phyloP scores from a whole-genome alignment of 2,888 invertebrate genomes.

The Dynastes grantii region DNA sequence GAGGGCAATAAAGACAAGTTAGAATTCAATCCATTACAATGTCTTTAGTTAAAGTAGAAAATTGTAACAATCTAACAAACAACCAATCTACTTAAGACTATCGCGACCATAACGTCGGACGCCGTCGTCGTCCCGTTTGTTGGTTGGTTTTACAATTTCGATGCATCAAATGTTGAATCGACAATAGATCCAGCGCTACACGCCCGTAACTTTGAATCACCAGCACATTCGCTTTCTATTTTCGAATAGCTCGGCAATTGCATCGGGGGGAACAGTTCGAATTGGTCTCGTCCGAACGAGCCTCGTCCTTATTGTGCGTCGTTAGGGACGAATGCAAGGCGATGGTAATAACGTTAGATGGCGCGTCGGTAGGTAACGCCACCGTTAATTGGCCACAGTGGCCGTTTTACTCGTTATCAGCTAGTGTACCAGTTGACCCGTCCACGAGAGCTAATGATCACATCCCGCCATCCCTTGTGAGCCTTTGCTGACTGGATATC shows the following conservation, averaged over 20 bases:
- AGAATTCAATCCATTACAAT: no score
- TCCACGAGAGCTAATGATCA: conserved; percentile 65
- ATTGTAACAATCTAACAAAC: no score
- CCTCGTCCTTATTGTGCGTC: conserved; percentile 24
- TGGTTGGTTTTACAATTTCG: not conserved
- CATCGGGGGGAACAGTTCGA: conserved; percentile 33
- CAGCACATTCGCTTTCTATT: conserved; percentile 29
- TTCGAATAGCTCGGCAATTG: conserved; percentile 33
- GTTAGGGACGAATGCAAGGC: conserved; percentile 22
- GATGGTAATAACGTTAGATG: conserved; percentile 45
- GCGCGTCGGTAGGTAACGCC: conserved; percentile 55
- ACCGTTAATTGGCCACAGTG: conserved; percentile 59
- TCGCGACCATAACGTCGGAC: not conserved
- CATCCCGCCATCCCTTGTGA: conserved; percentile 11
- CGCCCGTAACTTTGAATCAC: conserved; percentile 28
- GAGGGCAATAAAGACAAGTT: no score
- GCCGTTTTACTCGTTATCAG: conserved; percentile 67
- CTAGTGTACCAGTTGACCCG: conserved; percentile 68
- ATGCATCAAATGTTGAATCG: not conserved
- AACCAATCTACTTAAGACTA: no score
- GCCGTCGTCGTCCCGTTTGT: not conserved
- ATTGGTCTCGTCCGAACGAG: conserved; percentile 33
- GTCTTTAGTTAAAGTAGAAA: no score
- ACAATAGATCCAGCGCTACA: conserved; percentile 16
- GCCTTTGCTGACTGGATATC: conserved; percentile 58